Evolutionary conservation across 2,797 vertebrate species (phyloP).

Genomic region (Pseudochirops cupreus): DNA sequence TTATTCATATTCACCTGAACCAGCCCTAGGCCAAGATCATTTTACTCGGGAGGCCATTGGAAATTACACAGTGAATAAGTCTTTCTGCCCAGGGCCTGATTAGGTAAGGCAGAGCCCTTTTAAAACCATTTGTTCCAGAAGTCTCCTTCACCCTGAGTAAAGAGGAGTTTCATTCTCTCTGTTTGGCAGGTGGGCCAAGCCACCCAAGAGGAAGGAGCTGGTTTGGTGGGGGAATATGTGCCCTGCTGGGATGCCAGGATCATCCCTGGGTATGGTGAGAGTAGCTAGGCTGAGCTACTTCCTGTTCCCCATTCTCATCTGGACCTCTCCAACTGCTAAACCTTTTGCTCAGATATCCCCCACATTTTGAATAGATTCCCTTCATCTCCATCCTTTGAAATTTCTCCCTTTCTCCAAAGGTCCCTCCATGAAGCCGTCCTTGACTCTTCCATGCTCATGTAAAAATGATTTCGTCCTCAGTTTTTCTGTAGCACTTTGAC

Average conservation of each 20-base stretch:
- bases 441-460: not conserved
- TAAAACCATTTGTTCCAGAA: not conserved
- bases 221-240: not conserved
- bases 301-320: not conserved
- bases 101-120: not conserved
- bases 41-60: not conserved
- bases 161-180: not conserved
- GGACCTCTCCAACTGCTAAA: not conserved
- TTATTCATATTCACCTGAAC: not conserved
- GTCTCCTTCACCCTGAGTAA: not conserved
- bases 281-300: not conserved
- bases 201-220: not conserved
- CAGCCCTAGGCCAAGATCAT: not conserved
- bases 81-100: not conserved
- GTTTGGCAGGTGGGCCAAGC: not conserved
- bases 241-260: not conserved
- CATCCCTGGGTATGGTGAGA: not conserved
- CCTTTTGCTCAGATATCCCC: not conserved
- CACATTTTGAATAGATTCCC: not conserved
- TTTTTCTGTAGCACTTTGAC: not conserved
- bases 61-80: not conserved
- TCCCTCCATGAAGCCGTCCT: not conserved
- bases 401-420: not conserved
- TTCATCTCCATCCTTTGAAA: not conserved
- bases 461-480: not conserved